Base-by-base conservation (phyloP, 1,140 invertebrate species). In the Agraylea sexmaculata region DNA sequence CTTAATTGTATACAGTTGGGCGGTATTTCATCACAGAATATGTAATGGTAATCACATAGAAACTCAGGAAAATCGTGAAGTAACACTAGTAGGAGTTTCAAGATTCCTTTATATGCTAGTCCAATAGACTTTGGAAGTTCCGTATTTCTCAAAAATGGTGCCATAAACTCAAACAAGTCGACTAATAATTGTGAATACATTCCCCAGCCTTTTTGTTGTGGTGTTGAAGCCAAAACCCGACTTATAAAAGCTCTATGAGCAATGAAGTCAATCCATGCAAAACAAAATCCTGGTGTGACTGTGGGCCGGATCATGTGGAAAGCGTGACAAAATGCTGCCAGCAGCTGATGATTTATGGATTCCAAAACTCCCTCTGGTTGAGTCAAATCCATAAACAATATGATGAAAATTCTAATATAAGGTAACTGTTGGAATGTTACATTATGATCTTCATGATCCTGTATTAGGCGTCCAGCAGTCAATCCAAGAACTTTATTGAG, bases 21-120 rank as follows among this genome's bases (percentile, higher is more conserved):
- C 45, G 95, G 94, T 54, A 99, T 98, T 28, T 91, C 91, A 65
- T 99, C 95, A 62, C 95, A 98, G 64, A 99, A 96, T n/a, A 88
- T 86, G 57, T 97, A 98, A 58, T 99, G 92, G 59, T 97, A 99
- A 55, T 99, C 95, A 58, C 93, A 97, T 16, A 99, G 70, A 57
- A 99, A 97, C 60, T 99, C 96, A 0, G 96, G 96, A 61, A 99
- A 99, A 62, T 99, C 96, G 55, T 99, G 94, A 2, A 99, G 70
- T 10, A 99, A 67, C 0, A 99, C 91, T 10, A 99, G 62, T n/a
- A 99, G 66, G 1, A 99, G 89, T 42, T 94, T 74, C 5, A 99
- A 66, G 3, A 92, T 97, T 31, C 94, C 95, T 68, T 94, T 95
- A 66, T 99, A 99, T 2, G 99, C 63, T 30, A 86, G 69, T 47